Conservation (phyloP, 1,140 invertebrate species). For the Trachymyrmex septentrionalis region DNA sequence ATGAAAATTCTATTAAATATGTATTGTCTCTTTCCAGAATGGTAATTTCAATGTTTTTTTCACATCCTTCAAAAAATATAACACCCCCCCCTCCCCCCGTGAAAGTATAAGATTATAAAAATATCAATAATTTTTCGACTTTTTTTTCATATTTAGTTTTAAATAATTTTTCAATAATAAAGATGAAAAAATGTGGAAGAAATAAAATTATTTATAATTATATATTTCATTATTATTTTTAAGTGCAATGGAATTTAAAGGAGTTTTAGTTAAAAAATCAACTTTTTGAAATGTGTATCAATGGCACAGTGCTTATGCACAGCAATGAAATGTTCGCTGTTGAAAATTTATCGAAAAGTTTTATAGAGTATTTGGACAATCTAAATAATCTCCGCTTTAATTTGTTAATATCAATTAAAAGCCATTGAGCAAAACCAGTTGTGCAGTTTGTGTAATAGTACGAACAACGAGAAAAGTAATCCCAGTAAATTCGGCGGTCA, state of each 20-base stretch:
- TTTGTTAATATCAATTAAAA: not conserved
- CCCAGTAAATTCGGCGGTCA: constrained; percentile 10
- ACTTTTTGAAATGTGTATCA: not conserved
- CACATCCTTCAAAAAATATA: not conserved
- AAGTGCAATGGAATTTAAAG: not conserved
- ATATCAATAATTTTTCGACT: too few relatives aligned
- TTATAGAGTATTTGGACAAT: not conserved
- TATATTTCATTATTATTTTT: constrained; percentile 2
- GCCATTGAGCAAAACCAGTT: not conserved
- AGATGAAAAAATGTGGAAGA: not conserved
- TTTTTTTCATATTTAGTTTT: too few relatives aligned
- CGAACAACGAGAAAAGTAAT: constrained; percentile 23
- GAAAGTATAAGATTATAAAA: not conserved
- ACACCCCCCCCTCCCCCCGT: not conserved
- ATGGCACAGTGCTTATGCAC: too few relatives aligned
- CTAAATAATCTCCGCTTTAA: constrained; percentile 5
- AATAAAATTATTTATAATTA: not conserved
- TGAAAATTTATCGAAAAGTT: not conserved
- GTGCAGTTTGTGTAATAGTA: not conserved
- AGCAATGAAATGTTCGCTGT: not conserved
- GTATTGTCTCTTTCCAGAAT: not conserved
- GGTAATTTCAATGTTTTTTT: not conserved
- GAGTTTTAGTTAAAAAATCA: not conserved
- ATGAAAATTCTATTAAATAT: constrained; percentile 19
- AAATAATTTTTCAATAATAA: not conserved